Percentiles rank a stretch among this genome's conserved stretches.
Evolutionary conservation across 2,888 invertebrate genomes (phyloP).

Genomic region (Chrysina gloriosa): DNA sequence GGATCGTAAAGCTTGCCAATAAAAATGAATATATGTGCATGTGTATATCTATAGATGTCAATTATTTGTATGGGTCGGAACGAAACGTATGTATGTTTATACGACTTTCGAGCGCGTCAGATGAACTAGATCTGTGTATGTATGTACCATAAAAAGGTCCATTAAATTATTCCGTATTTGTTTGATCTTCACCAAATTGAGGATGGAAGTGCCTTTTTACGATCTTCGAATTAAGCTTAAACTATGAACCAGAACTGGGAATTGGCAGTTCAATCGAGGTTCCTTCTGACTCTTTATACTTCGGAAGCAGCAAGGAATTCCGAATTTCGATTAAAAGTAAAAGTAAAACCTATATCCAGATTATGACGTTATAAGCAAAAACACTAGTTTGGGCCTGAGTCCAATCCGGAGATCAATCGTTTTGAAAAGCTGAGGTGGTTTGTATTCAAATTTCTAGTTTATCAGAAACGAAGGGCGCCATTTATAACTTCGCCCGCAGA

Average conservation of each 20-base stretch:
- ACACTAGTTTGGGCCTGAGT: too few relatives aligned
- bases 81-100: conserved; percentile 16
- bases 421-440: too few relatives aligned
- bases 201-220: conserved; percentile 1
- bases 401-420: too few relatives aligned
- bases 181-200: conserved; percentile 25
- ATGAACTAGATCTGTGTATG: background rate
- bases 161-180: conserved; percentile 5
- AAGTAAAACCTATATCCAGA: too few relatives aligned
- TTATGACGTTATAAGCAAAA: too few relatives aligned
- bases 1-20: conserved; percentile 38
- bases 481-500: too few relatives aligned
- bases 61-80: background rate
- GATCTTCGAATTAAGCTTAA: background rate
- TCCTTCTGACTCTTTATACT: too few relatives aligned
- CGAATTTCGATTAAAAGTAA: too few relatives aligned
- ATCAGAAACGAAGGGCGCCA: too few relatives aligned
- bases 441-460: too few relatives aligned
- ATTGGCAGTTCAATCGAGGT: too few relatives aligned
- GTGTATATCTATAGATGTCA: background rate
- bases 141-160: conserved; percentile 4
- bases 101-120: background rate
- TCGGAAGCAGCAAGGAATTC: too few relatives aligned
- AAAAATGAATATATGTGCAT: conserved; percentile 32
- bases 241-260: background rate